Evolutionary conservation across 1,140 invertebrate genomes (phyloP).

Genomic region (Platorchestia sp.): DNA sequence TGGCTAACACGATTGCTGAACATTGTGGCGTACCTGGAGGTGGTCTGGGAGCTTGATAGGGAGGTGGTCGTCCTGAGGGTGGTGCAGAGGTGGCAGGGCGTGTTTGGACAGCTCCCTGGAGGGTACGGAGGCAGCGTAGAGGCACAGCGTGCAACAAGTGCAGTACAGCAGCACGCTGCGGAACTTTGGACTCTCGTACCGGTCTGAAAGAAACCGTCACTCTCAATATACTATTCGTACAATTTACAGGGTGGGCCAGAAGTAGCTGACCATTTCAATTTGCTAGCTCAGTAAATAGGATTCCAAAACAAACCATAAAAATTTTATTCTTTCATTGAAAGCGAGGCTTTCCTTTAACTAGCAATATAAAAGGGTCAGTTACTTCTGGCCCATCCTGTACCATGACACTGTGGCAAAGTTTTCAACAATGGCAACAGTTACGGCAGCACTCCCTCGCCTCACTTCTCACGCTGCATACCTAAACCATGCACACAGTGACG

Average conservation of each 20-base stretch:
- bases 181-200: neutral
- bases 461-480: no score
- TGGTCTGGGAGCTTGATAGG: conserved; percentile 36
- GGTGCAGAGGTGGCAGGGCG: conserved; percentile 36
- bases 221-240: neutral
- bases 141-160: neutral
- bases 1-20: no score
- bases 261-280: no score
- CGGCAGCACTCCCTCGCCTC: no score
- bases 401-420: no score
- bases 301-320: no score
- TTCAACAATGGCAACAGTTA: neutral
- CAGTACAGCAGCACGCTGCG: conserved; percentile 43
- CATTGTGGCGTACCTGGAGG: conserved; percentile 28
- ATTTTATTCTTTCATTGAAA: no score
- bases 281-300: no score
- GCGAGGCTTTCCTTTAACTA: no score
- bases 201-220: neutral
- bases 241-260: no score
- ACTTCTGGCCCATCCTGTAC: no score
- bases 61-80: conserved; percentile 1
- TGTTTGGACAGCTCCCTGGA: neutral
- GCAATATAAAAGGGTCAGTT: no score
- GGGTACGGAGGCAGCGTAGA: neutral
- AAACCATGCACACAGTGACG: neutral